Conservation (phyloP, 2,888 invertebrate genomes). For the Steinernema hermaphroditum region DNA sequence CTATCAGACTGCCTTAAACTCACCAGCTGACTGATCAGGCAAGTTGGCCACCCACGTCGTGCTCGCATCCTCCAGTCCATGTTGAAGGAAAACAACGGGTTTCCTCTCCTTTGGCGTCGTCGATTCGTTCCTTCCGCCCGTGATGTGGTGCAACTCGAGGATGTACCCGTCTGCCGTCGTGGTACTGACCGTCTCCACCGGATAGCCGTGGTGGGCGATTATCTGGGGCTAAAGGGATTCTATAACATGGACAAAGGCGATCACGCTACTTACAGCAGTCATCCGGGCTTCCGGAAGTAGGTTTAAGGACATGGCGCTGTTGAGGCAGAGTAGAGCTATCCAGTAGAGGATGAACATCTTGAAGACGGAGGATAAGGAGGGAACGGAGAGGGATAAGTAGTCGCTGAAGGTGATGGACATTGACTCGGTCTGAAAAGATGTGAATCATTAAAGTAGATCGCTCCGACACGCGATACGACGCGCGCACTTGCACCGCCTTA, state of each 20-base stretch:
- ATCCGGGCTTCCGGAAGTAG: neutral
- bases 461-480: no score
- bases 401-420: no score
- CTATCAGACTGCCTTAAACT: no score
- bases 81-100: conserved; percentile 2
- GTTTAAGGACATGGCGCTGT: neutral
- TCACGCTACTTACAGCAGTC: neutral
- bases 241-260: neutral
- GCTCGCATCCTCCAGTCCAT: neutral
- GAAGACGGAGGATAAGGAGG: neutral
- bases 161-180: neutral
- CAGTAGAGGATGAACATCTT: neutral
- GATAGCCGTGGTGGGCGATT: neutral
- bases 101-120: neutral
- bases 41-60: neutral
- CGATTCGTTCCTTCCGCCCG: neutral
- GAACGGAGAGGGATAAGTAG: no score
- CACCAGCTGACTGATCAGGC: neutral
- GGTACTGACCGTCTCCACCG: neutral
- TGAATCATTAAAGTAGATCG: no score
- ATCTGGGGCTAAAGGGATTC: neutral
- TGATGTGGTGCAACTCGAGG: neutral
- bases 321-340: neutral
- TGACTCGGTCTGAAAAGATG: no score
- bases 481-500: no score